Conservation (phyloP, 2,888 invertebrate genomes). For the Rhodophaea formosa region DNA sequence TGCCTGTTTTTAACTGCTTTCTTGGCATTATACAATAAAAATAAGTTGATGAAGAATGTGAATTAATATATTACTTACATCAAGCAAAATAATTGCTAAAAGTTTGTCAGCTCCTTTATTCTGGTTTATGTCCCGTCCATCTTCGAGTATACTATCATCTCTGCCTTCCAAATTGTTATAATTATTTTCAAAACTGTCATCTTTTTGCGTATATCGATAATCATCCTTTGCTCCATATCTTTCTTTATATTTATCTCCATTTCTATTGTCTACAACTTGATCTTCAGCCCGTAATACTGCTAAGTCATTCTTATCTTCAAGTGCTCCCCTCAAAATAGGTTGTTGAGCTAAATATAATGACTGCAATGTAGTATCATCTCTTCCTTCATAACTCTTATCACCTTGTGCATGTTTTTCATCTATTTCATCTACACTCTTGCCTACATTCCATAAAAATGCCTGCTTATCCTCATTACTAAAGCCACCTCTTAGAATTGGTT, state of each 20-base stretch:
- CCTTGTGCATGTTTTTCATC: no score
- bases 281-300: neutral
- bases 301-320: neutral
- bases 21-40: no score
- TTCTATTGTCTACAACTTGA: neutral
- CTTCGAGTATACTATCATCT: neutral
- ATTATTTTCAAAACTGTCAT: neutral
- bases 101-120: neutral
- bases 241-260: no score
- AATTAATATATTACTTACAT: neutral
- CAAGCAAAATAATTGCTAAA: neutral
- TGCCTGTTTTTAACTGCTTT: no score
- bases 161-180: neutral
- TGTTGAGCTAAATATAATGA: neutral
- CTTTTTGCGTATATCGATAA: neutral
- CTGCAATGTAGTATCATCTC: neutral
- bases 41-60: no score
- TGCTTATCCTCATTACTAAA: no score
- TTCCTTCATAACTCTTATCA: neutral
- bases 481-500: no score
- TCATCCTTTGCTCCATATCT: neutral
- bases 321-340: constrained; percentile 1
- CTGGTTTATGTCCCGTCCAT: neutral
- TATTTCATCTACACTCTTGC: no score
- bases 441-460: no score